Conservation (phyloP, 1,140 invertebrate species). For the Scaptomyza hsui region DNA sequence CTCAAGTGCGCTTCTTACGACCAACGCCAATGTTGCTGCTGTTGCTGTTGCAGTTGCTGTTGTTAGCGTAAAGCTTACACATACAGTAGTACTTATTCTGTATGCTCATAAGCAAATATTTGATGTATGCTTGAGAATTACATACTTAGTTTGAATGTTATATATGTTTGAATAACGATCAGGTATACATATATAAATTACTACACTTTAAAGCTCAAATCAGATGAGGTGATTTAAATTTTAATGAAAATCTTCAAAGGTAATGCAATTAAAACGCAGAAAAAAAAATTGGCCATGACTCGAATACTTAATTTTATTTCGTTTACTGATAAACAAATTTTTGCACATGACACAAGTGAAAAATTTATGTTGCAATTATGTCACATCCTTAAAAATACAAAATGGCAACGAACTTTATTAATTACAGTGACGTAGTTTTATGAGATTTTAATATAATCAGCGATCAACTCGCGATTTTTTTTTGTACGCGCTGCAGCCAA, state of each 20-base stretch:
- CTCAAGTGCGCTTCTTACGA: constrained; percentile 61
- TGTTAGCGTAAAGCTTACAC: constrained; percentile 1
- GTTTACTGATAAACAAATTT: not conserved
- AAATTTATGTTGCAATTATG: constrained; percentile 13
- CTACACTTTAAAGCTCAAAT: too few relatives aligned
- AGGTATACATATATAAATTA: too few relatives aligned
- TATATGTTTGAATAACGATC: not conserved
- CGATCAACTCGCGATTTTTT: constrained; percentile 1
- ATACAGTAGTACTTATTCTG: not conserved
- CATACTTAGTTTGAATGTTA: not conserved
- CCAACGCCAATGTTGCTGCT: constrained; percentile 16
- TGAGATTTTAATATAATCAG: constrained; percentile 68
- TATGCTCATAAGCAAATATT: not conserved
- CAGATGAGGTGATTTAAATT: not conserved
- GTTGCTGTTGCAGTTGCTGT: not conserved
- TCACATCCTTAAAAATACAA: constrained; percentile 25
- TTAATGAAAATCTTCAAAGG: not conserved
- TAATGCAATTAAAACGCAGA: not conserved
- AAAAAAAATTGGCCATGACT: not conserved
- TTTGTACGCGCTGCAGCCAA: constrained; percentile 14
- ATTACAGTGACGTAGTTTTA: constrained; percentile 64
- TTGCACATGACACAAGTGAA: not conserved
- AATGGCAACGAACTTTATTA: constrained; percentile 64
- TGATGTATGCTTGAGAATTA: not conserved
- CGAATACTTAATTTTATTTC: not conserved